These are phyloP conservation scores for Temnothorax nylanderi DNA, from an alignment of 1,140 invertebrate genomes.

Conservation along the genomic window DNA sequence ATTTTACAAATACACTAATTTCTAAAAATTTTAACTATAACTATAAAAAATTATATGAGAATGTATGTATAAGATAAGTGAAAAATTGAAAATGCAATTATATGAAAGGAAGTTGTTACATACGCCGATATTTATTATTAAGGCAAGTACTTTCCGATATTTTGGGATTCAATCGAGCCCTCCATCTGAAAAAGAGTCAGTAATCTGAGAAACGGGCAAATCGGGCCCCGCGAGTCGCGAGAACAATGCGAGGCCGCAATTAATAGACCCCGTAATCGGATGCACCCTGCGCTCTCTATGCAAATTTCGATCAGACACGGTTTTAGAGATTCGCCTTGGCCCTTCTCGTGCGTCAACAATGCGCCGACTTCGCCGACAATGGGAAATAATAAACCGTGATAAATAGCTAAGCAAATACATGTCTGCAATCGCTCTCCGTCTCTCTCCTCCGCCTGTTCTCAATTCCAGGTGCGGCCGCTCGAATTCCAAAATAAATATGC, in stretches of 20 bases:
- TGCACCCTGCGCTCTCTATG: constrained; percentile 79
- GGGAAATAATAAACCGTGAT: constrained; percentile 86
- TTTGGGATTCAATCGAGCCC: not conserved
- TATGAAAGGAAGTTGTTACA: not conserved
- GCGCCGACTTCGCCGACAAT: constrained; percentile 82
- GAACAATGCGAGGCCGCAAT: constrained; percentile 74
- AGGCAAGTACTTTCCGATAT: not conserved
- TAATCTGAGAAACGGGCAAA: constrained; percentile 43
- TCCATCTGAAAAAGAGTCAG: not conserved
- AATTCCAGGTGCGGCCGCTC: constrained; percentile 80
- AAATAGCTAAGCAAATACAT: constrained; percentile 85
- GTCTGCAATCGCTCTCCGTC: constrained; percentile 73
- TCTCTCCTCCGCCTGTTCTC: constrained; percentile 8
- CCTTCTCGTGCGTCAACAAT: constrained; percentile 80
- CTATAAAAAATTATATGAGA: not conserved
- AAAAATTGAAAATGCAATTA: not conserved
- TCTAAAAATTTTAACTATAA: not conserved
- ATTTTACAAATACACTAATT: not conserved
- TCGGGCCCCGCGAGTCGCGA: constrained; percentile 7
- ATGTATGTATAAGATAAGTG: not conserved
- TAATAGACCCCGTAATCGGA: constrained; percentile 81
- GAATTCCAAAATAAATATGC: constrained; percentile 81
- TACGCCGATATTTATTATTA: not conserved
- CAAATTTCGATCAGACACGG: constrained; percentile 85
- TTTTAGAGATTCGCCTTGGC: constrained; percentile 83